Evolutionary conservation across 2,888 invertebrate genomes (phyloP).

Genomic region (Hypomecis punctinalis): DNA sequence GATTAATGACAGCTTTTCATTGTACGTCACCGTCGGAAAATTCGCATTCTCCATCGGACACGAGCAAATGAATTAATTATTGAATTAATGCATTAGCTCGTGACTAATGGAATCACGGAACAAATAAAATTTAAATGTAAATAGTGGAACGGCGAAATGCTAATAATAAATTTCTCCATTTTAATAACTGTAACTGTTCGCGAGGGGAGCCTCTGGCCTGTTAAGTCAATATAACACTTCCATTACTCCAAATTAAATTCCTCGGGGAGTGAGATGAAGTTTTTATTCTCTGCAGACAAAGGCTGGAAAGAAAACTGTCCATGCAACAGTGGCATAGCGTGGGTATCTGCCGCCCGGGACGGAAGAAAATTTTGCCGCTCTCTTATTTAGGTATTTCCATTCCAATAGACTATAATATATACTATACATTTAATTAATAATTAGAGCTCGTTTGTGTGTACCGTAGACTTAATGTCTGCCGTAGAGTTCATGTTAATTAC

Average conservation of each 20-base stretch:
- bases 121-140: constrained; percentile 85
- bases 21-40: constrained; percentile 46
- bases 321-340: constrained; percentile 50
- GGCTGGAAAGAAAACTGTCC: constrained; percentile 67
- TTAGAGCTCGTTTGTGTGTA: too few relatives aligned
- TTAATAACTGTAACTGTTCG: constrained; percentile 82
- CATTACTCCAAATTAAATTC: constrained; percentile 85
- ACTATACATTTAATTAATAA: too few relatives aligned
- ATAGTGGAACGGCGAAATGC: constrained; percentile 81
- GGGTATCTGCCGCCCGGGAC: constrained; percentile 26
- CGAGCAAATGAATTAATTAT: constrained; percentile 50
- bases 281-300: constrained; percentile 80
- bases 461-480: too few relatives aligned
- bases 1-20: constrained; percentile 59
- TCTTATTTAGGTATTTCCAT: too few relatives aligned
- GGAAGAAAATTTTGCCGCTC: too few relatives aligned
- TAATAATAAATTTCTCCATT: constrained; percentile 85
- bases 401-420: too few relatives aligned
- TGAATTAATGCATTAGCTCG: constrained; percentile 76
- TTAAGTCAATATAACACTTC: constrained; percentile 86
- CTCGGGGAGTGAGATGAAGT: constrained; percentile 83
- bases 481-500: too few relatives aligned
- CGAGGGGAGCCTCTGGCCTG: constrained; percentile 83
- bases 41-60: constrained; percentile 54
- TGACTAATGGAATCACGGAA: constrained; percentile 84